phyloP scores from a whole-genome alignment of 2,113 vertebrate genomes.

The Nesospiza acunhae region DNA sequence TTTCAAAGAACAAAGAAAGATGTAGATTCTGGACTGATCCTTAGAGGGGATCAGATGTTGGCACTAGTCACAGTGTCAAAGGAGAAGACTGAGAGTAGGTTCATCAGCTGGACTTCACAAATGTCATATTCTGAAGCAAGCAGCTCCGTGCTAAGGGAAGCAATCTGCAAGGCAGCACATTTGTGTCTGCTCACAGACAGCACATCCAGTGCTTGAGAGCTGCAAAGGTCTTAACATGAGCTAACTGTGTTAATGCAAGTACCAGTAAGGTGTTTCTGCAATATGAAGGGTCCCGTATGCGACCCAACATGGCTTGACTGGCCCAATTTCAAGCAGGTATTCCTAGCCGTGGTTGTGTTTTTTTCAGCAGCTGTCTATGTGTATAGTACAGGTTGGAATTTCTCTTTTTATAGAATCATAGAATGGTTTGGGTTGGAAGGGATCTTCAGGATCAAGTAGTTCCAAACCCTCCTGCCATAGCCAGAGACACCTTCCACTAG shows the following conservation, averaged over 20 bases:
- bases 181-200: neutral
- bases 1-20: neutral
- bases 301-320: neutral
- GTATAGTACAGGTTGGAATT: neutral
- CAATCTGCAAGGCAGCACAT: neutral
- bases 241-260: neutral
- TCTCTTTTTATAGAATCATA: neutral
- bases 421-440: neutral
- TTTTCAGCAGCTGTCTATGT: neutral
- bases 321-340: neutral
- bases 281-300: neutral
- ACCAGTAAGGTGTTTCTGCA: neutral
- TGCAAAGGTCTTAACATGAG: neutral
- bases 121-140: neutral
- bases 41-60: neutral
- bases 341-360: neutral
- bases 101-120: neutral
- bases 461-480: neutral
- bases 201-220: neutral
- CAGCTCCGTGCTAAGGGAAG: neutral
- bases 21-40: neutral
- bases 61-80: neutral
- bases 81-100: neutral
- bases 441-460: neutral
- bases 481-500: neutral